phyloP scores from a whole-genome alignment of 2,888 invertebrate species.

The Leucophora obtusa region DNA sequence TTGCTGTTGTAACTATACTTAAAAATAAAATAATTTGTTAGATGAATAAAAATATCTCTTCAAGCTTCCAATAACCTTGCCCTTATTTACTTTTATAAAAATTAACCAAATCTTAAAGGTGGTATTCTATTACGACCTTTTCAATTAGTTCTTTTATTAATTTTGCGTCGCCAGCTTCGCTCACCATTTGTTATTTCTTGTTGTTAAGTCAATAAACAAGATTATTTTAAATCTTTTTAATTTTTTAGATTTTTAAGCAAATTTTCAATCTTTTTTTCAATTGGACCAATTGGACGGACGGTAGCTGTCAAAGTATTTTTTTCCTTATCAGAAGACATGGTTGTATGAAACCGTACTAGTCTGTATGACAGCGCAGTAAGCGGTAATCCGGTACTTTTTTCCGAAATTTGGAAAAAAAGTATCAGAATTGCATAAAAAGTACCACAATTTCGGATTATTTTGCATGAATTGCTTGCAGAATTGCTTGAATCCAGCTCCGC shows the following conservation, averaged over 20 bases:
- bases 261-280: constrained; percentile 8
- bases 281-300: no score
- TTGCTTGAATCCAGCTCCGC: no score
- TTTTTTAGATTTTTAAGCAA: constrained; percentile 19
- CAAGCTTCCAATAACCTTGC: constrained; percentile 42
- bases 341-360: constrained; percentile 5
- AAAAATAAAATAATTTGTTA: neutral
- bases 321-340: neutral
- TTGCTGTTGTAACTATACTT: constrained; percentile 4
- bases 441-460: no score
- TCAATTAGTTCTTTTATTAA: neutral
- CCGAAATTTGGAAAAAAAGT: no score
- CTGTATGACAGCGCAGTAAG: neutral
- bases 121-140: neutral
- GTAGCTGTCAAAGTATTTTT: constrained; percentile 45
- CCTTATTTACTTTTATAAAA: neutral
- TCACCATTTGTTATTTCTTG: constrained; percentile 24
- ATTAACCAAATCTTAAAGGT: neutral
- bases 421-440: no score
- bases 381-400: no score
- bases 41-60: neutral
- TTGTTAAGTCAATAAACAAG: neutral
- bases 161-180: no score
- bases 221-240: neutral
- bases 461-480: no score